Evolutionary conservation across 2,888 invertebrate genomes (phyloP), one percentile per base, ranked within the genome.

Genomic region (Lithosia quadra): DNA sequence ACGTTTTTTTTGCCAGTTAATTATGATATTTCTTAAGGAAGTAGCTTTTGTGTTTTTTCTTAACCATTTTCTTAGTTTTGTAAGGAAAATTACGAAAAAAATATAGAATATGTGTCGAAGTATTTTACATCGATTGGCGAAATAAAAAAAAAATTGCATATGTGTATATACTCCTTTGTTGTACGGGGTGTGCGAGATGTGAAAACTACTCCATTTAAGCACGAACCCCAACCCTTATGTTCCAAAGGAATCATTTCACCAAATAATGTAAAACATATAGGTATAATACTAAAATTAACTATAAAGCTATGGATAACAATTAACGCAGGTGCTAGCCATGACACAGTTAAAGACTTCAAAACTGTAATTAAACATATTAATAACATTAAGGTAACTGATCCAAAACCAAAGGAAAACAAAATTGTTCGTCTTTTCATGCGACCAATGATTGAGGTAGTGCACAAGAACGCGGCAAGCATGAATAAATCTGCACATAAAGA

Each of bases 361-460:
- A 21, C 10, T 24, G 21, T 22, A 56, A 24, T 22, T 22, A 24
- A 13, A 56, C 55, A 56, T 0, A 56, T 56, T 4, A 24, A 13
- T 1, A 56, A 56, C 55, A 56, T 56, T 15, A 56, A 56, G 22
- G 13, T 24, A 56, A 56, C 55, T 13, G 24, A 22, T 56, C 5
- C 21, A 24, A 15, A 21, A 56, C 55, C 55, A 56, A 56, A 56
- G 3, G 3, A n/a, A 56, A 56, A 56, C 13, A 56, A 56, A 56
- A 56, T 56, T 56, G 24, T 56, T 13, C 55, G 55, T 24, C 55
- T 56, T 24, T 56, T 56, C 5, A 56, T 22, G 1, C 67, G 65
- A 15, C 62, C 73, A 18, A 89, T 83, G 7, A 86, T 53, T 10
- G 83, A 72, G 61, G 78, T 74, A 22, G 55, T 22, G 4, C 13